phyloP scores from a whole-genome alignment of 2,113 vertebrate species.

The Delphinus delphis region DNA sequence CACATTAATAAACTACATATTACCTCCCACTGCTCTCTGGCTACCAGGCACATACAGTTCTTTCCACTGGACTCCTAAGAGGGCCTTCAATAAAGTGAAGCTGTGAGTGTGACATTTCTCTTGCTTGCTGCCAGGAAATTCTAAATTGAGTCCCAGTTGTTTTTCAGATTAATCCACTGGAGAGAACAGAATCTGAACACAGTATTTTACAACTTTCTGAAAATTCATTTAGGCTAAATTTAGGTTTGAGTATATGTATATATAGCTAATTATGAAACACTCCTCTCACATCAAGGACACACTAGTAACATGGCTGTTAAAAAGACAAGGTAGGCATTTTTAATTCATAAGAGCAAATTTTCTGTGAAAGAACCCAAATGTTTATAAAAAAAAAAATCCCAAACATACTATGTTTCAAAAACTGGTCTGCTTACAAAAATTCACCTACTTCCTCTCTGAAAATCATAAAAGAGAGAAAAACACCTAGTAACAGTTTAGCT shows the following conservation, averaged over 20 bases:
- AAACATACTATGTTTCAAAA: slow-evolving; percentile 30
- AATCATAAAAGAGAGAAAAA: slow-evolving; percentile 1
- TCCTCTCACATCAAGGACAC: slow-evolving; percentile 63
- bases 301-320: slow-evolving; percentile 65
- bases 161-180: slow-evolving; percentile 83
- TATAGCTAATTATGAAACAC: slow-evolving; percentile 77
- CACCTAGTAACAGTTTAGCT: not conserved
- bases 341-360: slow-evolving; percentile 29
- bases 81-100: slow-evolving; percentile 86
- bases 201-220: slow-evolving; percentile 84
- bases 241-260: slow-evolving; percentile 71
- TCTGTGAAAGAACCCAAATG: not conserved
- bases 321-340: slow-evolving; percentile 58
- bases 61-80: slow-evolving; percentile 84
- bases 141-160: slow-evolving; percentile 85
- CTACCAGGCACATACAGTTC: slow-evolving; percentile 79
- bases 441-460: slow-evolving; percentile 43
- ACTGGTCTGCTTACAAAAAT: not conserved
- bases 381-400: slow-evolving; percentile 29
- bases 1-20: slow-evolving; percentile 87
- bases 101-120: slow-evolving; percentile 83
- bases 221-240: slow-evolving; percentile 82
- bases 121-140: slow-evolving; percentile 84
- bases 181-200: slow-evolving; percentile 79
- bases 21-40: slow-evolving; percentile 81